Percentiles rank a stretch among this genome's conserved stretches.
Evolutionary conservation across 2,888 invertebrate species (phyloP).

Genomic region (Thyatira batis): DNA sequence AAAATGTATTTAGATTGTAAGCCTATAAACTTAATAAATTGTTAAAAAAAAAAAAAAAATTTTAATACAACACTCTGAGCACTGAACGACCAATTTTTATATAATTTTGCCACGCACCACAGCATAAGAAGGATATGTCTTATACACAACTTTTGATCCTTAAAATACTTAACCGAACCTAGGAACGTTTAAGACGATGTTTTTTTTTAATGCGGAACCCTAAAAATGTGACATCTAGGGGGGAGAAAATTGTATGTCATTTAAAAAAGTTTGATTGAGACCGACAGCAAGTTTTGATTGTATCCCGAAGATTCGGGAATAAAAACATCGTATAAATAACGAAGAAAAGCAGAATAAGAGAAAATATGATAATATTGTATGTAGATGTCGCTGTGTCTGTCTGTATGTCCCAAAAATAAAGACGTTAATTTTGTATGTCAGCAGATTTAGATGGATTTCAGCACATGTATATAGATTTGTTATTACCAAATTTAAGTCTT

Average conservation of each 20-base stretch:
- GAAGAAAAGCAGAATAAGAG: slow-evolving; percentile 25
- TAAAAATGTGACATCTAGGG: slow-evolving; percentile 46
- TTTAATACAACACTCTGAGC: too few relatives aligned
- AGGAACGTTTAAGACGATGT: neutral
- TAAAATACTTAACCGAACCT: neutral
- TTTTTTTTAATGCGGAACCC: slow-evolving; percentile 14
- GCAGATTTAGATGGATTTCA: too few relatives aligned
- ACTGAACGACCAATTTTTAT: too few relatives aligned
- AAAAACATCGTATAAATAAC: slow-evolving; percentile 63
- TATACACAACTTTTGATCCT: too few relatives aligned
- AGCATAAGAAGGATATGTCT: too few relatives aligned
- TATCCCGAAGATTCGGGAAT: slow-evolving; percentile 65
- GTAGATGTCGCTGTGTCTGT: slow-evolving; percentile 6
- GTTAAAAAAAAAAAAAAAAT: too few relatives aligned
- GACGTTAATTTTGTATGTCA: neutral
- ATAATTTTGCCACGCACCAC: too few relatives aligned
- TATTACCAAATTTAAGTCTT: too few relatives aligned
- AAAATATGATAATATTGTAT: slow-evolving; percentile 19
- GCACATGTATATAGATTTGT: too few relatives aligned
- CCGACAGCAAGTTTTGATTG: slow-evolving; percentile 71
- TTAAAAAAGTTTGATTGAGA: slow-evolving; percentile 80
- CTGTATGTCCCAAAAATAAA: slow-evolving; percentile 12
- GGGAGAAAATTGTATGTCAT: slow-evolving; percentile 48
- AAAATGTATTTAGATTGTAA: too few relatives aligned
- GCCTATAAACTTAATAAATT: too few relatives aligned